Base-by-base conservation (phyloP, 2,888 invertebrate species). In the Trichopria drosophilae region DNA sequence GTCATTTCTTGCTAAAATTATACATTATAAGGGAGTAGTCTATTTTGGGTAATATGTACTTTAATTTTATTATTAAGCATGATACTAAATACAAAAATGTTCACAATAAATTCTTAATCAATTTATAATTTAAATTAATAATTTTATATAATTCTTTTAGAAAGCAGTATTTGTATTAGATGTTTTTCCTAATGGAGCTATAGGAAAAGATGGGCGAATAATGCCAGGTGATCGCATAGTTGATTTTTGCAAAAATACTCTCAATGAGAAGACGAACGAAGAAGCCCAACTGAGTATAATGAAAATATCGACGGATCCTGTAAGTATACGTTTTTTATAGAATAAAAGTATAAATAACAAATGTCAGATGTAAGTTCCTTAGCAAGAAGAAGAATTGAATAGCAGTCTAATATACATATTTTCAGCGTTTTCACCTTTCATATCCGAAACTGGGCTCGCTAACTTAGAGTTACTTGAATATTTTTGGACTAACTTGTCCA, bases 151-250 rank as follows among this genome's bases (percentile, higher is more conserved):
- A 6, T 32, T 10, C 49, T 58, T 76, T 0, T 75, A 95, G 93
- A 90, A 90, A 55, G 90, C 91, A 32, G 90, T 94, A 52, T 86
- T 96, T 56, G 84, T 98, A 59, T 86, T 96, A 62, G 97, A 98
- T 74, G 85, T 99, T 15, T 95, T 93, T 74, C 86, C 90, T 6
- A 90, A 90, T 63, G 96, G 97, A 1, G 90, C 88, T 2, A 88
- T 93, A 9, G 91, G 88, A 1, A 88, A 89, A 67, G 98, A 99
- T 73, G 92, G 92, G 0, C 82, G 98, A 36, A 78, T 99, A 31
- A 84, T 86, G 75, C 85, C 91, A 0, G 97, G 94, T 13, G 99
- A 99, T 78, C 94, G 95, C 78, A 88, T 99, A 65, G 75, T 94
- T 34, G 94, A 94, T 67, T 89, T 95, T 50, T 93, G 93, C 67